Evolutionary conservation across 2,888 invertebrate species (phyloP), one percentile per base, ranked within the genome.

Genomic region (Tortricodes alternella): DNA sequence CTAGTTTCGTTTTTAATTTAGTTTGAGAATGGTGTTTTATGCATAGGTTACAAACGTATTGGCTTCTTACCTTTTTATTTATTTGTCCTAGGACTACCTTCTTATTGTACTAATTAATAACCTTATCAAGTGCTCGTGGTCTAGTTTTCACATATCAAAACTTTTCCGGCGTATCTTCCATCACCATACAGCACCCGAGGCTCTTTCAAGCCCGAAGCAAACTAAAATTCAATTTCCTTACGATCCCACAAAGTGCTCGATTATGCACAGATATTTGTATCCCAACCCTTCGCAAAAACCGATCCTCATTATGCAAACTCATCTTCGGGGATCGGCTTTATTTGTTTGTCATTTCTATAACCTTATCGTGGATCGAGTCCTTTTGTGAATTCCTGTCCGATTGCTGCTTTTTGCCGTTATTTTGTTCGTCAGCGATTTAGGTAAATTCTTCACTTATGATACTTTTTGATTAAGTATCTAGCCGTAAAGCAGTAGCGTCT

Each of bases 221-320:
- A 73, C 70, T 70, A 68, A 62, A 79, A 77, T 77, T 76, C 76
- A 78, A 80, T 81, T 74, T 77, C 62, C 60, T 62, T 46, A 49
- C 61, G 61, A 66, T 62, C 66, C 67, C 70, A 66, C 68, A 77
- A 75, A 79, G 65, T 74, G 71, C 68, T 74, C 74, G 76, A 78
- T 83, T 82, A 80, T 80, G 68, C 77, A 62, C 64, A 73, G 74
- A 78, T 78, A 81, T 81, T 80, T 82, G 78, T 80, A 71, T 74
- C 68, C 70, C 64, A 72, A 75, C 76, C 76, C 73, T 75, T 72
- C 63, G 68, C 60, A 63, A 74, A n/a, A 73, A 71, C 71, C 71
- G 64, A 69, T 69, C 67, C 76, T 79, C 78, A 83, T 78, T 78
- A 83, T 80, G 78, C 66, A 80, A 80, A 83, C 80, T 76, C 71